Conservation (phyloP, 2,888 invertebrate species). For the Calliopum simillimum region DNA sequence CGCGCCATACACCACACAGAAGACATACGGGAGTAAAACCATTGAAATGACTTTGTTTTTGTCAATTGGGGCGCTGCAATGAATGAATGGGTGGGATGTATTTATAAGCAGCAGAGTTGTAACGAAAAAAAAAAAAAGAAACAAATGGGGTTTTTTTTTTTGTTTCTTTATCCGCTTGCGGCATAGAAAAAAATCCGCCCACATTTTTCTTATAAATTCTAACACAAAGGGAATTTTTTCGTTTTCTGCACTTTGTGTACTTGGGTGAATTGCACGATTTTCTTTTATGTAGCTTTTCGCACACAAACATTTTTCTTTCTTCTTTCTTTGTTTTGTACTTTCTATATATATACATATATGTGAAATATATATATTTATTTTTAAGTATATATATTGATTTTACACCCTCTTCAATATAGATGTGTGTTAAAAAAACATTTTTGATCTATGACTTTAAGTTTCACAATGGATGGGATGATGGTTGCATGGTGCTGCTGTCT, state of each 20-base stretch:
- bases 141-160: slow-evolving; percentile 39
- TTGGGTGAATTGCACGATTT: neutral
- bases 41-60: neutral
- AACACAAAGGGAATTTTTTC: slow-evolving; percentile 22
- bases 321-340: neutral
- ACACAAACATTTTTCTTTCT: neutral
- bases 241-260: neutral
- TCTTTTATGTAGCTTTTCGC: neutral
- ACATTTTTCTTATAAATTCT: slow-evolving; percentile 33
- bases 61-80: neutral
- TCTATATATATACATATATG: slow-evolving; percentile 22
- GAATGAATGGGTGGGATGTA: neutral
- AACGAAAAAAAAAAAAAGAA: slow-evolving; percentile 5
- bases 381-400: slow-evolving; percentile 12
- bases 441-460: no score
- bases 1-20: no score
- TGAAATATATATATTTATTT: neutral
- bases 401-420: neutral
- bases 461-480: neutral
- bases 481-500: no score
- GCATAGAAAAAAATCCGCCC: slow-evolving; percentile 34
- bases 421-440: neutral
- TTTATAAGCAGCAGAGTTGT: slow-evolving; percentile 31
- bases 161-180: slow-evolving; percentile 41
- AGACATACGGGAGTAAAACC: neutral